These are phyloP conservation scores for Ctenomys sociabilis DNA, from an alignment of 2,113 vertebrate genomes.

Conservation along the genomic window DNA sequence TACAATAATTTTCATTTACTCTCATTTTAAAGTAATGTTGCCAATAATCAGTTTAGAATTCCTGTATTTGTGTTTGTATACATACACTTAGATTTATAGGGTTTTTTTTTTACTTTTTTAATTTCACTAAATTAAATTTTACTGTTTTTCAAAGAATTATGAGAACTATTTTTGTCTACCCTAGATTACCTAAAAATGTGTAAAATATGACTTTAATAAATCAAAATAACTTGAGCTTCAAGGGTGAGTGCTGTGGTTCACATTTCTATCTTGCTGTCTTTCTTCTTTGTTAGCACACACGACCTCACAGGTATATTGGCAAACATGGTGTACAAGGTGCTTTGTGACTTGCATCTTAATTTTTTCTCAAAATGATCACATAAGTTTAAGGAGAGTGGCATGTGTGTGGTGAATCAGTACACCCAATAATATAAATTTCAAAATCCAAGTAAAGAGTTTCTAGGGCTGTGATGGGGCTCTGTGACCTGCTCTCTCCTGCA, in stretches of 20 bases:
- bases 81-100: not conserved
- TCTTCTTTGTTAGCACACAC: not conserved
- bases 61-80: not conserved
- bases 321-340: not conserved
- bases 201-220: not conserved
- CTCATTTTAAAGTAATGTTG: not conserved
- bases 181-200: not conserved
- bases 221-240: not conserved
- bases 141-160: not conserved
- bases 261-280: not conserved
- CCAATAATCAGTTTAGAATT: not conserved
- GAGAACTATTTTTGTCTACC: not conserved
- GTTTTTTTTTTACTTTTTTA: constrained; percentile 27
- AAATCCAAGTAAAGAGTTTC: not conserved
- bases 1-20: not conserved
- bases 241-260: not conserved
- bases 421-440: not conserved
- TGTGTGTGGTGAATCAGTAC: not conserved
- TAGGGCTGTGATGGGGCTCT: not conserved
- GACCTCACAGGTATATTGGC: not conserved
- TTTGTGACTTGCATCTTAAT: not conserved
- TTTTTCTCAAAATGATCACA: not conserved
- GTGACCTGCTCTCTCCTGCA: not conserved
- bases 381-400: not conserved
- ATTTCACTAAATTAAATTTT: not conserved